These are phyloP conservation scores for Meliscaeva auricollis DNA, from an alignment of 2,888 invertebrate species.

Conservation along the genomic window DNA sequence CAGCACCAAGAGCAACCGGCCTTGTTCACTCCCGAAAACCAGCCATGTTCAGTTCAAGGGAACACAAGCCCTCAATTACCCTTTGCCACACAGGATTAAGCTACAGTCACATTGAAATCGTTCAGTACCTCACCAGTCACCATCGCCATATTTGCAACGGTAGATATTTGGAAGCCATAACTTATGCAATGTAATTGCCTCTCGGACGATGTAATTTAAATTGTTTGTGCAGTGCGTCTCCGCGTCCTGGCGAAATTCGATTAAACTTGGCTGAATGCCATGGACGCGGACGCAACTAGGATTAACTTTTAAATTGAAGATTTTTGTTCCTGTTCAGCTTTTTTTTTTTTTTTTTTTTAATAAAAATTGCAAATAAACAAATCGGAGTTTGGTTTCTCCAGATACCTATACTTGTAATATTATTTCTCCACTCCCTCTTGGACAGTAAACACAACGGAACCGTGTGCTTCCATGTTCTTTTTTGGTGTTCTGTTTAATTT, in stretches of 20 bases:
- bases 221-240: constrained; percentile 67
- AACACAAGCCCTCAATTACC: constrained; percentile 8
- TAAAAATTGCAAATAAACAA: constrained; percentile 61
- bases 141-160: constrained; percentile 9
- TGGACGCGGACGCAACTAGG: constrained; percentile 55
- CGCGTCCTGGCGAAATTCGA: constrained; percentile 65
- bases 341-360: constrained; percentile 51
- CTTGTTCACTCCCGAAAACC: background rate
- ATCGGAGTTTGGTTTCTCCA: constrained; percentile 4
- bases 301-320: constrained; percentile 75
- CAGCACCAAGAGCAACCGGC: background rate
- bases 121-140: constrained; percentile 1
- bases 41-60: constrained; percentile 7
- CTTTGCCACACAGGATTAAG: constrained; percentile 32
- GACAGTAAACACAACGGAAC: constrained; percentile 60
- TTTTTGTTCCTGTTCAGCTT: constrained; percentile 34
- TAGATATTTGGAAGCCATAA: constrained; percentile 50
- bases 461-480: constrained; percentile 57
- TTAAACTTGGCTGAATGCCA: constrained; percentile 72
- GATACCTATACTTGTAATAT: background rate
- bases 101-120: constrained; percentile 46
- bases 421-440: constrained; percentile 22
- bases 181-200: constrained; percentile 71
- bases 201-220: constrained; percentile 74
- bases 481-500: constrained; percentile 33